phyloP scores from a whole-genome alignment of 2,888 invertebrate genomes.

The Nemotelus pantherinus region DNA sequence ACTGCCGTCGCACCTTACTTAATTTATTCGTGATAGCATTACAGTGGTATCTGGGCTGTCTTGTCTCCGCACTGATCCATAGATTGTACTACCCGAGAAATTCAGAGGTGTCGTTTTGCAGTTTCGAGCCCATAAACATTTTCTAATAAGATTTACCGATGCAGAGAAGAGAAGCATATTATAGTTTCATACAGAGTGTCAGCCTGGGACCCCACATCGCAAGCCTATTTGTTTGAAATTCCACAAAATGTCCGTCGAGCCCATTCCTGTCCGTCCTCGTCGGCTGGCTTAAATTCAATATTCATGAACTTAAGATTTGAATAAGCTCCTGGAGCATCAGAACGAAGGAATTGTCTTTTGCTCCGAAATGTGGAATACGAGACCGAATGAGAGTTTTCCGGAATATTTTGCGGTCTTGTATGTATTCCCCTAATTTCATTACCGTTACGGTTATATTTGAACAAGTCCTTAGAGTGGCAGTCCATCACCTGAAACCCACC shows the following conservation, averaged over 20 bases:
- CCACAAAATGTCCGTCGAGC: slow-evolving; percentile 13
- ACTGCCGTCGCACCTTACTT: slow-evolving; percentile 14
- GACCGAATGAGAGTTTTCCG: not conserved
- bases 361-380: not conserved
- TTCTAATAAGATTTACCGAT: slow-evolving; percentile 30
- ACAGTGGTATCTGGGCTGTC: not conserved
- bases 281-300: slow-evolving; percentile 34
- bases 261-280: not conserved
- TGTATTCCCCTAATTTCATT: slow-evolving; percentile 28
- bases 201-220: too few species aligned
- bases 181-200: not conserved
- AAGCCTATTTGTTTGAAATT: not conserved
- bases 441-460: slow-evolving; percentile 35
- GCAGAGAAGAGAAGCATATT: not conserved
- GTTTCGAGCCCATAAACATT: slow-evolving; percentile 27
- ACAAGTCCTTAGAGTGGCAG: slow-evolving; percentile 31
- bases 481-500: slow-evolving; percentile 35
- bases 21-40: slow-evolving; percentile 24
- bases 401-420: slow-evolving; percentile 2
- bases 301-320: slow-evolving; percentile 31
- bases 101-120: slow-evolving; percentile 6
- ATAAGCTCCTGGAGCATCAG: slow-evolving; percentile 8
- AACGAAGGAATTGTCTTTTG: not conserved
- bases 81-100: not conserved
- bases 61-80: not conserved